Evolutionary conservation across 1,140 invertebrate species (phyloP).

Genomic region (Bombus sibiricus): DNA sequence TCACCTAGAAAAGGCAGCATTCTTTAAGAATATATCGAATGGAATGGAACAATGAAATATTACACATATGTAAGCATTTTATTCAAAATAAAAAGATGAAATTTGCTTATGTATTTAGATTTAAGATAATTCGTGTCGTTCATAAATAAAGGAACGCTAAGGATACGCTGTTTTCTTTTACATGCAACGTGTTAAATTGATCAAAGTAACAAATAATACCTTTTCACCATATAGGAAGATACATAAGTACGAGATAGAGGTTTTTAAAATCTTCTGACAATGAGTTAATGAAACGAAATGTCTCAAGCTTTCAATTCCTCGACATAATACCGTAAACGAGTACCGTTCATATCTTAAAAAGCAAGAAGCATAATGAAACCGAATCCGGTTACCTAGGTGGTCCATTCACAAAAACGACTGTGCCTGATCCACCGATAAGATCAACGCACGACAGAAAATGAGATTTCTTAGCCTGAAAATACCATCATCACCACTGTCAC

Average conservation of each 20-base stretch:
- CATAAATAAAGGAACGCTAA: no score
- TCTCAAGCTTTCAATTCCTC: background rate
- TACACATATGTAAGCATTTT: no score
- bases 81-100: no score
- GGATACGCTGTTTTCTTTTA: no score
- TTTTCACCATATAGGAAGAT: background rate
- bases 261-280: background rate
- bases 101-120: no score
- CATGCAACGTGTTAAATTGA: background rate
- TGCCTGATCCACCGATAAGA: background rate
- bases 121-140: no score
- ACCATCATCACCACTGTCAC: background rate
- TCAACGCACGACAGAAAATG: background rate
- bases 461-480: background rate
- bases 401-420: background rate
- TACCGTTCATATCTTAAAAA: background rate
- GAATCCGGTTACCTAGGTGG: background rate
- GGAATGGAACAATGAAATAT: no score
- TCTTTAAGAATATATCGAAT: no score
- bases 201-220: background rate
- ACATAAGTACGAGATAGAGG: no score
- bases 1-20: no score
- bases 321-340: background rate
- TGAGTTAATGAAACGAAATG: background rate
- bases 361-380: background rate